phyloP scores from a whole-genome alignment of 2,888 invertebrate species.

The Epistrophe grossulariae region DNA sequence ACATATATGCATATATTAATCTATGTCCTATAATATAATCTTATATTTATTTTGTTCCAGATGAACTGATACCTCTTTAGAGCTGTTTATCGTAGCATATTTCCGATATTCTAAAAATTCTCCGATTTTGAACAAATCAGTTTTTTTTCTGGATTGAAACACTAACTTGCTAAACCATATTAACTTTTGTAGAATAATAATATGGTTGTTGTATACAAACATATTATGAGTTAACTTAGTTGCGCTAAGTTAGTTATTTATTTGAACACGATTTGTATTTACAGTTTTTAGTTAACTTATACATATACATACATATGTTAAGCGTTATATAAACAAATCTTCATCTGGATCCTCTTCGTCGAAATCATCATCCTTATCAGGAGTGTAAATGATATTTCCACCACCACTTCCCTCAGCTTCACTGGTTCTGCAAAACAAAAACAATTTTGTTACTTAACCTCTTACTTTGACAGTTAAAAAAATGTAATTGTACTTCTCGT shows the following conservation, averaged over 20 bases:
- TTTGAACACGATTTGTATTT: conserved; percentile 55
- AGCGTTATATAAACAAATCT: conserved; percentile 88
- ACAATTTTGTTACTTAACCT: not conserved
- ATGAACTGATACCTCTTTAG: too few relatives aligned
- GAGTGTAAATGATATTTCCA: conserved; percentile 89
- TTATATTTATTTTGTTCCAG: too few relatives aligned
- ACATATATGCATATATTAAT: too few relatives aligned
- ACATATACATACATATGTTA: not conserved
- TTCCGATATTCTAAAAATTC: too few relatives aligned
- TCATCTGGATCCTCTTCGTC: conserved; percentile 95
- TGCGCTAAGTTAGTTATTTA: not conserved
- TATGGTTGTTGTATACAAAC: not conserved
- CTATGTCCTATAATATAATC: too few relatives aligned
- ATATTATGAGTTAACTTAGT: not conserved
- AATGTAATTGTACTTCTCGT: conserved; percentile 80
- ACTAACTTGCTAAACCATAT: too few relatives aligned
- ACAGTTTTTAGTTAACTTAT: conserved; percentile 11
- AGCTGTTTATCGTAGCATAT: too few relatives aligned
- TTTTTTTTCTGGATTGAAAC: too few relatives aligned
- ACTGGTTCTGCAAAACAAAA: conserved; percentile 81
- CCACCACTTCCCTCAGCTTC: conserved; percentile 85
- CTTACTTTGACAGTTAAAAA: not conserved
- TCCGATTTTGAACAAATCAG: too few relatives aligned
- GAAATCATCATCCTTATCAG: conserved; percentile 92
- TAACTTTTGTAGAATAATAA: too few relatives aligned